Conservation (phyloP, 1,140 invertebrate species). For the Sipha flava region DNA sequence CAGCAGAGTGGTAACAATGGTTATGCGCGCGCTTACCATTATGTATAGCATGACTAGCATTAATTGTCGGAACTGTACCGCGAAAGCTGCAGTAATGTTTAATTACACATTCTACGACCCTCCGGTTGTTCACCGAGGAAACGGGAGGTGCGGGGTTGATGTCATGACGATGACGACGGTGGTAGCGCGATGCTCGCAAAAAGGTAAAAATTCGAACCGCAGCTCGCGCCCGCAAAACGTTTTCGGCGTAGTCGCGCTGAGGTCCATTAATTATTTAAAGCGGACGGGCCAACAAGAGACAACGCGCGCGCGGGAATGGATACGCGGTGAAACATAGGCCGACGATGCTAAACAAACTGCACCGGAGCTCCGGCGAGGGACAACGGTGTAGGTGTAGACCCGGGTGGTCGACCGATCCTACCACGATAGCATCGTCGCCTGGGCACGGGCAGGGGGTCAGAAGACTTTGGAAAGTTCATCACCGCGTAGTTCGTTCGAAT, state of each 20-base stretch:
- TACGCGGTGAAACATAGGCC: constrained; percentile 9
- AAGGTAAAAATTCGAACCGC: constrained; percentile 6
- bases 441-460: too few relatives aligned
- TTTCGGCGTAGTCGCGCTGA: constrained; percentile 9
- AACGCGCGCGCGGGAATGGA: constrained; percentile 9
- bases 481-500: not conserved
- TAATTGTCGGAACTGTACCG: not conserved
- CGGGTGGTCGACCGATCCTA: too few relatives aligned
- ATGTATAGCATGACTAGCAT: not conserved
- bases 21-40: not conserved
- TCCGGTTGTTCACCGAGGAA: not conserved
- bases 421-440: not conserved
- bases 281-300: constrained; percentile 21
- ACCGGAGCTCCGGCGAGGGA: not conserved
- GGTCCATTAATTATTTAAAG: constrained; percentile 31
- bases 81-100: constrained; percentile 16
- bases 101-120: constrained; percentile 18
- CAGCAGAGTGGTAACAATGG: not conserved
- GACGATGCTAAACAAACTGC: constrained; percentile 19
- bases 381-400: too few relatives aligned
- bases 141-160: not conserved
- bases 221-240: not conserved
- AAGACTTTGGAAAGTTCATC: constrained; percentile 7
- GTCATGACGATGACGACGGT: too few relatives aligned
- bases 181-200: not conserved